Conservation (phyloP, 2,888 invertebrate genomes). For the Acleris holmiana region DNA sequence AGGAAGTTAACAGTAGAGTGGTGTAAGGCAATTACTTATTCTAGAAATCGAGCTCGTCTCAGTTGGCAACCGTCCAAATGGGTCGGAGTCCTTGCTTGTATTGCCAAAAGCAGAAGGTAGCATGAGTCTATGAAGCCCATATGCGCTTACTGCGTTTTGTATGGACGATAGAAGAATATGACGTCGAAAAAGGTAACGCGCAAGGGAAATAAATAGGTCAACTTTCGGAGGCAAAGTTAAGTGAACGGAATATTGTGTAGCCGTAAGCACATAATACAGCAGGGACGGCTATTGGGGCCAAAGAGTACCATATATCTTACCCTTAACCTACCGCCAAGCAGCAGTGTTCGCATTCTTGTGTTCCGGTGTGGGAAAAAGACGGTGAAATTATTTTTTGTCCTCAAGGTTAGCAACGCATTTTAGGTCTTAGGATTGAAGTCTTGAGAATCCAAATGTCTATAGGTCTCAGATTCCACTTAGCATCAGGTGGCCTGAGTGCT, state of each 20-base stretch:
- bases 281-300: neutral
- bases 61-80: conserved; percentile 24
- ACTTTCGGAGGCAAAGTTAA: neutral
- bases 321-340: too few relatives aligned
- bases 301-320: neutral
- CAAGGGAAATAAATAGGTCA: conserved; percentile 7
- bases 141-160: too few relatives aligned
- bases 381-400: too few relatives aligned
- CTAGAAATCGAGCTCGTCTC: conserved; percentile 22
- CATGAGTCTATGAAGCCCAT: too few relatives aligned
- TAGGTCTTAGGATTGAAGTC: too few relatives aligned
- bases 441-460: too few relatives aligned
- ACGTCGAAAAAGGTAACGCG: conserved; percentile 14
- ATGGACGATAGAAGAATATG: neutral
- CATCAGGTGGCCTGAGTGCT: too few relatives aligned
- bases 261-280: neutral
- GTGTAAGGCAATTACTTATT: conserved; percentile 32
- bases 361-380: too few relatives aligned
- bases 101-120: too few relatives aligned
- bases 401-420: too few relatives aligned
- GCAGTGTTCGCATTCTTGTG: too few relatives aligned
- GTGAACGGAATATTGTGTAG: neutral
- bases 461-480: too few relatives aligned
- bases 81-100: conserved; percentile 7
- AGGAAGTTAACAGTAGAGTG: neutral